Evolutionary conservation across 2,888 invertebrate genomes (phyloP), one percentile per base, ranked within the genome.

Genomic region (Panzeria rudis): DNA sequence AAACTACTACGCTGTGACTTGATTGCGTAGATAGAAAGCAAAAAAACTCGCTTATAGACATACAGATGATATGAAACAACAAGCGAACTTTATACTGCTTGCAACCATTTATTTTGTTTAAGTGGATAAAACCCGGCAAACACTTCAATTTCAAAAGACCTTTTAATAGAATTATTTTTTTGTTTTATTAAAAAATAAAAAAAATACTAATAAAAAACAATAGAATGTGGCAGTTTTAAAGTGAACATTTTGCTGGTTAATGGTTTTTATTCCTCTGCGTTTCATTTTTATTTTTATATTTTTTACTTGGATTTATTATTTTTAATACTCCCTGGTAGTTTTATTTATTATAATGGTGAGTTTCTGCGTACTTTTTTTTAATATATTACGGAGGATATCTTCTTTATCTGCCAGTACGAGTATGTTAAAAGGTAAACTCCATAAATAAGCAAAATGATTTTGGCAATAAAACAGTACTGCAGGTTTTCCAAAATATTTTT

Each of bases 361-460:
- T 38, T 54, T 41, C 41, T 13, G 17, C 35, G 66, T 41, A 32
- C 29, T 59, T 50, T 66, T 44, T 72, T 73, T 68, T 13, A 17
- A 29, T 13, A 9, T 35, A 62, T 38, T 47, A 47, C 15, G 9
- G 41, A 8, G 44, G 44, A 64, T 75, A 64, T 66, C 76, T 72
- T 61, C 20, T 13, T 13, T 52, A 61, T 59, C 44, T 72, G 50
- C 25, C 38, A 3, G 59, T 44, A 17, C 8, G 47, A 25, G 23
- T 25, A 44, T 66, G 11, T 72, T 72, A 3, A 41, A 71, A 29
- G 11, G 72, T 50, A 77, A 66, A 72, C 77, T 72, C 44, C 11
- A 83, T 78, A 73, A 72, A 73, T 68, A 73, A 78, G 69, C 32
- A 38, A 47, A 77, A 68, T 32, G 59, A 50, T 29, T 41, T 7